Base-by-base conservation (phyloP, 2,113 vertebrate species). In the Gymnocephalus cernua region DNA sequence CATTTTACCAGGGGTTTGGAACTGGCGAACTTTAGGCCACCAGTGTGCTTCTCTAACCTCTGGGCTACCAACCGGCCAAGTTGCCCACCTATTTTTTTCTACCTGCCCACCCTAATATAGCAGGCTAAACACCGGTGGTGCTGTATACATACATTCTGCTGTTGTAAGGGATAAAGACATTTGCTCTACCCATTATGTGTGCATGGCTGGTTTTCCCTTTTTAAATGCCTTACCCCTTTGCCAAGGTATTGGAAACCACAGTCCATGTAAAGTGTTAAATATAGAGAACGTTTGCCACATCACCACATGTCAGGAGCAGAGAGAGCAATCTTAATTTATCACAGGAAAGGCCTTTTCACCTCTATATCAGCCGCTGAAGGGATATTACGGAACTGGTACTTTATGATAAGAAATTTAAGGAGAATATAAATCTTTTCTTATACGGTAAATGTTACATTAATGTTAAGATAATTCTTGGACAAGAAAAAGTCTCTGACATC, bases 321-420 rank as follows among this genome's bases (percentile, higher is more conserved):
- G 63, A 86, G 82, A 75, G 68, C 77, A 83, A 81, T 80, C 73
- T 82, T 90, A 79, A 91, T 91, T 89, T 77, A 90, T 89, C 77
- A 63, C 75, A 16, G 69, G 38, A 74, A 80, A 78, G 57, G 19
- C 57, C 77, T 83, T 70, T 86, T 82, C 74, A 63, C 85, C 79
- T 86, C 82, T 88, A 84, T 74, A 82, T 83, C 85, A 41, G 68
- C 68, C 69, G 21, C 75, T 53, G 63, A 54, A 57, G 57, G 21
- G 35, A 62, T 75, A 69, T 79, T 29, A 51, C 69, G 63, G 47
- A 47, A 74, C 54, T 19, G 18, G 12, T 21, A 51, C 56, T 73
- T 76, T 58, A 80, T 74, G 70, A 77, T 41, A 59, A 29, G 62
- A 54, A 32, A 69, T 47, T 57, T 56, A 48, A n/a, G 65, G 61